These are phyloP conservation scores for Epinephelus malabaricus DNA, from an alignment of 2,797 vertebrate species.

Conservation along the genomic window DNA sequence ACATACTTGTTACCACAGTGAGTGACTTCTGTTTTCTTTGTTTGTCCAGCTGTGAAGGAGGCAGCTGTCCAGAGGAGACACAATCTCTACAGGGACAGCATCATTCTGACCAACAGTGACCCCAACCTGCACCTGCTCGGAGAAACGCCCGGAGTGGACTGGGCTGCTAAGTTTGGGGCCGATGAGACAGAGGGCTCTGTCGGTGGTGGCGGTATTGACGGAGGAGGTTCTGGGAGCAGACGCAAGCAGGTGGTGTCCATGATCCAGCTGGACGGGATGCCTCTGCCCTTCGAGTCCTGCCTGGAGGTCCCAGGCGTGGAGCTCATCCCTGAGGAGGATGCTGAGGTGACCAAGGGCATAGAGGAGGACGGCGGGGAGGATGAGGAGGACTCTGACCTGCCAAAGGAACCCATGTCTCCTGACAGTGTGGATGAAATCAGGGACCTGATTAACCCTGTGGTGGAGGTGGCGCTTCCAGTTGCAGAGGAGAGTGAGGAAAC, in stretches of 20 bases:
- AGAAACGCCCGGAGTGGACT: constrained; percentile 88
- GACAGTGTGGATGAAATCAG: constrained; percentile 86
- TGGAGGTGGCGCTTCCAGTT: constrained; percentile 63
- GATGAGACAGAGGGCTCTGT: constrained; percentile 21
- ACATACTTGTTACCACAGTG: too few relatives aligned
- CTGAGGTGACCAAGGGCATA: neutral
- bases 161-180: constrained; percentile 85
- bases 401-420: constrained; percentile 69
- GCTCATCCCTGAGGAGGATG: constrained; percentile 82
- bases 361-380: constrained; percentile 18
- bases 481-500: constrained; percentile 35
- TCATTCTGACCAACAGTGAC: constrained; percentile 95
- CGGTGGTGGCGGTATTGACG: neutral
- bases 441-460: constrained; percentile 83
- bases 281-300: constrained; percentile 86
- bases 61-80: constrained; percentile 95
- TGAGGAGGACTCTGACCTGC: neutral
- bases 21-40: neutral
- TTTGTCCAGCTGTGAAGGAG: constrained; percentile 93
- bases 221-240: constrained; percentile 70
- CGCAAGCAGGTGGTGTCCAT: constrained; percentile 95
- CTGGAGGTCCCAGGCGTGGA: constrained; percentile 86
- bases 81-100: constrained; percentile 97
- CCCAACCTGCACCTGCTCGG: constrained; percentile 94
- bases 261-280: constrained; percentile 87